Conservation (phyloP, 2,113 vertebrate genomes). For the Psammodynastes pulverulentus region DNA sequence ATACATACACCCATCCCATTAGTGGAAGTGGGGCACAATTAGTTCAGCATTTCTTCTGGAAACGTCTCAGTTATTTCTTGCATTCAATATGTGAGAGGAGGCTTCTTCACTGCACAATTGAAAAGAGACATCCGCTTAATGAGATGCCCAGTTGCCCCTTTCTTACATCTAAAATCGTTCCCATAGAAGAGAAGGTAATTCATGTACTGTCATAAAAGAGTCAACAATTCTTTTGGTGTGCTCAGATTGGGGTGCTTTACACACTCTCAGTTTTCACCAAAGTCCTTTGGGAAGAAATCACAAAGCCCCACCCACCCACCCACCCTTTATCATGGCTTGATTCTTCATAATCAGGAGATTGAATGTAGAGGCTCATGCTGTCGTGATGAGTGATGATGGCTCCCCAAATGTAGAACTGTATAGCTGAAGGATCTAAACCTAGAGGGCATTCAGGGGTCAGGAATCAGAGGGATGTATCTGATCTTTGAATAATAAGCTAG, state of each 20-base stretch:
- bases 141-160: not conserved
- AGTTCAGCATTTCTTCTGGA: not conserved
- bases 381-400: not conserved
- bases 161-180: not conserved
- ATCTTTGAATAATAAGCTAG: not conserved
- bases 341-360: not conserved
- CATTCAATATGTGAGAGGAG: not conserved
- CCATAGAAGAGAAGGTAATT: not conserved
- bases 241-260: not conserved
- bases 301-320: not conserved
- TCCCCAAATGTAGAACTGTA: not conserved
- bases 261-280: not conserved
- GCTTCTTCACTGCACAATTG: not conserved
- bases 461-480: not conserved
- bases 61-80: not conserved
- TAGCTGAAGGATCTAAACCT: not conserved
- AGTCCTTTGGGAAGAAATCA: not conserved
- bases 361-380: not conserved
- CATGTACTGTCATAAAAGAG: accelerated
- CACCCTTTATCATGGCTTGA: too few relatives aligned
- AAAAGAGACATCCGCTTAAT: not conserved
- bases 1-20: not conserved
- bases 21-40: not conserved
- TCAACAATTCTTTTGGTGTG: not conserved
- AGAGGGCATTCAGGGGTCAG: not conserved